Conservation (phyloP, 1,140 invertebrate genomes). For the Semibalanus balanoides region DNA sequence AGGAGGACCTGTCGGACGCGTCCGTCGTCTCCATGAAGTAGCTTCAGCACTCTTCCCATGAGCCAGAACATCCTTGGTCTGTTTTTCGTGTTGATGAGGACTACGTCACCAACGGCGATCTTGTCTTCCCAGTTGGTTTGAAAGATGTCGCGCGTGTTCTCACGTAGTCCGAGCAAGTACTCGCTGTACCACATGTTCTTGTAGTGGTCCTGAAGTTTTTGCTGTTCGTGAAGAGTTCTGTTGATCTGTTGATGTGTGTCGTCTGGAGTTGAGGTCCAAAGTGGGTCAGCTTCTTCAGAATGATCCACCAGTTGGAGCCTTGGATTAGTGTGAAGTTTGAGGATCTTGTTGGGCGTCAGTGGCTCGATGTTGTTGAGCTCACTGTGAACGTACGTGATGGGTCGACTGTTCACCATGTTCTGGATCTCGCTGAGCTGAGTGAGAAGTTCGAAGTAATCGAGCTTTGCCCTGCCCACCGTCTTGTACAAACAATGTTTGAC, state of each 20-base stretch:
- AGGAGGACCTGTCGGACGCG: neutral
- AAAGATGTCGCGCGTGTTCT: neutral
- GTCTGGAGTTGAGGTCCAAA: neutral
- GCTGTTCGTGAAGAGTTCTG: neutral
- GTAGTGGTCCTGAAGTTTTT: neutral
- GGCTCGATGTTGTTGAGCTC: neutral
- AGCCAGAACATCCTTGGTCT: neutral
- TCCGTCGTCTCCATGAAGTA: neutral
- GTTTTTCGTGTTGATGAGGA: neutral
- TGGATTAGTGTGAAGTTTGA: neutral
- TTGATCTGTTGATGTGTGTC: neutral
- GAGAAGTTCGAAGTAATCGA: neutral
- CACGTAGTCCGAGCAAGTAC: neutral
- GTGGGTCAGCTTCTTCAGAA: neutral
- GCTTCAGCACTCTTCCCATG: neutral
- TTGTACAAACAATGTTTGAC: neutral
- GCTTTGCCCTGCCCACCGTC: neutral
- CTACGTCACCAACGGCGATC: neutral
- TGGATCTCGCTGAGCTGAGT: neutral
- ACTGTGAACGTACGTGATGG: neutral
- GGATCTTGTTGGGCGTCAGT: neutral
- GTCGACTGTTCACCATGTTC: neutral
- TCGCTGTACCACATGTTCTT: neutral
- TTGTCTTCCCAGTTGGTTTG: neutral
- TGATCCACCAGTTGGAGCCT: neutral